Evolutionary conservation across 1,140 invertebrate species (phyloP), one percentile per base, ranked within the genome.

Genomic region (Scaptomyza graminum): DNA sequence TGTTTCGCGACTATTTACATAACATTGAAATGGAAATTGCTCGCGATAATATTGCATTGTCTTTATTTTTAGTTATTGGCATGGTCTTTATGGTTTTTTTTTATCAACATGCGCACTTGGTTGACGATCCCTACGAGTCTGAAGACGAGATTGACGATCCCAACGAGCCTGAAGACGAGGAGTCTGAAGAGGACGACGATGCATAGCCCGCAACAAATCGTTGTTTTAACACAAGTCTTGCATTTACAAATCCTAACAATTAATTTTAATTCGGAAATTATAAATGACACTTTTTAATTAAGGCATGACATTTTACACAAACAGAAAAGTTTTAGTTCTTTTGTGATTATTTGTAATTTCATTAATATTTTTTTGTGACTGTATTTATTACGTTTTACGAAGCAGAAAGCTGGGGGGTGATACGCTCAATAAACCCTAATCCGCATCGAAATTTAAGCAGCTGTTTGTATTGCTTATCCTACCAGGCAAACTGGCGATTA

Each of bases 11-110:
- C 2, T 69, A 54, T 52, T 12, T 81, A n/a, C 22, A 43, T 25
- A 43, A 11, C 1, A 43, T 88, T 3, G 56, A 82, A 18, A 65
- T 43, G 75, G 83, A 87, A 28, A 74, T 88, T 5, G 76, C 83
- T 2, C 68, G 82, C 15, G 79, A 87, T 39, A 88, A 78, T 51
- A 44, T 76, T 6, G 63, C 72, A 6, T 13, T 76, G 3, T 54
- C 76, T 25, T 3, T 74, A 5, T 49, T 72, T 12, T 12, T 68
- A 4, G 6, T 55, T 0, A 13, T 76, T 6, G 70, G 43, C 0
- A 3, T 81, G 46, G 2, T 66, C 0, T 6, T 85, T 0, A 71
- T 77, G 66, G 8, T 50, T 3, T 3, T 22, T 0, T 54, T 66
- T 46, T 65, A 31, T 5, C 47, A 44, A 6, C 18, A n/a, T 11